Base-by-base conservation (phyloP, 2,113 vertebrate species). In the Morone chrysops region DNA sequence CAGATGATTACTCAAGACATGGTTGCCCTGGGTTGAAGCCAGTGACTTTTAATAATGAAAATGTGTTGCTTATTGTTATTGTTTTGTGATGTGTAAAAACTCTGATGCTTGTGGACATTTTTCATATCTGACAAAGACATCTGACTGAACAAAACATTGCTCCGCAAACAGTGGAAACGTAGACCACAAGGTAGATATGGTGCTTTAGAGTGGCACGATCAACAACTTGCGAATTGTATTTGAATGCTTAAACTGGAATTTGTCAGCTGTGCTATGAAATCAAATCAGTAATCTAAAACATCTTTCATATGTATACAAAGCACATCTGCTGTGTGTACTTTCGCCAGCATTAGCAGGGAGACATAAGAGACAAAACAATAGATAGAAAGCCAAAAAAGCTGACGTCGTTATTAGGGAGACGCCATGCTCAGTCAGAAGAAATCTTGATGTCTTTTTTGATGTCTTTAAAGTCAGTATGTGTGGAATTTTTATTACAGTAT, bases 241-340 rank as follows among this genome's bases (percentile, higher is more conserved):
- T 41, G 6, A 70, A 70, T 0, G 18, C 40, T 72, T 38, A 17
- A 48, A 31, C 20, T 18, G 41, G 13, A 57, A 56, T 72, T 72
- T 22, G 6, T 63, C 63, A 61, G 38, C 36, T 1, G 41, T 57
- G 51, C 41, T n/a, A 65, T 6, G 16, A 40, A 20, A 47, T 17
- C n/a, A 25, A 12, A 54, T 43, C 25, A 43, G 45, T 43, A 16
- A 74, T 82, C 40, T 8, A 7, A 71, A 59, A 71, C 12, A 63
- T 20, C 59, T 59, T 41, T 63, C 36, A 68, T 53, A 80, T 22
- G 17, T 62, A 76, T 22, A 53, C 70, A 70, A 45, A 70, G 57
- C 62, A 48, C 56, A 50, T 12, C 62, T 47, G 56, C 47, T 54
- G 43, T 72, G 51, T 77, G 67, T 43, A 65, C 59, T 41, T 13